Conservation (phyloP, 2,888 invertebrate species). For the Tortrix viridana region DNA sequence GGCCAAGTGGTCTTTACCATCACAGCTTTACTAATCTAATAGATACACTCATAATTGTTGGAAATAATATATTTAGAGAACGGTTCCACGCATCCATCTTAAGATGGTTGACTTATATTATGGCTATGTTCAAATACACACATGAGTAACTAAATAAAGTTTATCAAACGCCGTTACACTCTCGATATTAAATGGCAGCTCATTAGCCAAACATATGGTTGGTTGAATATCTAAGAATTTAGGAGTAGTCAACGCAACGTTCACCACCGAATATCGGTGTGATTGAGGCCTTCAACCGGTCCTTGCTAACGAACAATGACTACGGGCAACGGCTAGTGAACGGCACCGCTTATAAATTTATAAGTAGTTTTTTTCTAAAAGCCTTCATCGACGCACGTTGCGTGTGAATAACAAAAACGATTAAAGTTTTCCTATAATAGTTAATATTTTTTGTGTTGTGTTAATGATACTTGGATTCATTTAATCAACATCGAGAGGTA, state of each 20-base stretch:
- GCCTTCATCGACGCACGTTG: conserved; percentile 48
- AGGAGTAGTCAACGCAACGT: background rate
- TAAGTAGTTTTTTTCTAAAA: conserved; percentile 46
- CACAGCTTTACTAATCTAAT: too few relatives aligned
- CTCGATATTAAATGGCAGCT: too few relatives aligned
- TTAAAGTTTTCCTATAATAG: conserved; percentile 14
- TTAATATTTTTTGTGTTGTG: conserved; percentile 21
- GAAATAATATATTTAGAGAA: too few relatives aligned
- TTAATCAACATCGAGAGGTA: conserved; percentile 16
- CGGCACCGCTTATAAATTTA: conserved; percentile 41
- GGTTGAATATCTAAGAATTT: background rate
- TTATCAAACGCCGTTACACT: too few relatives aligned
- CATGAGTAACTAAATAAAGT: too few relatives aligned
- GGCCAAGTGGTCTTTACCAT: too few relatives aligned
- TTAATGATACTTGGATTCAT: conserved; percentile 14
- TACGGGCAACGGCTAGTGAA: conserved; percentile 40
- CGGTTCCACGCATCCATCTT: too few relatives aligned
- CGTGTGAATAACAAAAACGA: conserved; percentile 15
- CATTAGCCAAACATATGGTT: too few relatives aligned
- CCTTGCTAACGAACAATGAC: conserved; percentile 11
- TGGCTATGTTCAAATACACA: too few relatives aligned
- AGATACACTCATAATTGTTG: too few relatives aligned
- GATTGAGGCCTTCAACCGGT: conserved; percentile 16
- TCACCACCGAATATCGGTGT: conserved; percentile 14
- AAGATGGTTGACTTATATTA: too few relatives aligned